Evolutionary conservation across 2,797 vertebrate genomes (phyloP), one percentile per base, ranked within the genome.

Genomic region (Cyclopterus lumpus): DNA sequence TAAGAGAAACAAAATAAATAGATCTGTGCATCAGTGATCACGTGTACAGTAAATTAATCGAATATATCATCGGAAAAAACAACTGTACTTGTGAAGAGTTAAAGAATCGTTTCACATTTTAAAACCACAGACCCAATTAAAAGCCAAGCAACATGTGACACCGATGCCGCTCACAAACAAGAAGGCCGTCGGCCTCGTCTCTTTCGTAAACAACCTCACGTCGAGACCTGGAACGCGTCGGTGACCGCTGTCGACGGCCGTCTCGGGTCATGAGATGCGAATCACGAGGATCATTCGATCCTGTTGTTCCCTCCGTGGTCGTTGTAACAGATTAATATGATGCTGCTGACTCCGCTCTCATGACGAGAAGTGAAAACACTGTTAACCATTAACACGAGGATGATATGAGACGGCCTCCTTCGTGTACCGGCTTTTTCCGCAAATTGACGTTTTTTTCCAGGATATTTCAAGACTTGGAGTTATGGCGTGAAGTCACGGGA

Each of bases 201-300:
- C n/a, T 58, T 30, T 20, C 2, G 11, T 73, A 68, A 61, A 22
- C 53, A 44, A 16, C n/a, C 42, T 62, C 61, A 2, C n/a, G 8
- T 62, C 20, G 5, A 6, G 12, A 28, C 15, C 59, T n/a, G 16
- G 16, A 44, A 34, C 40, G 20, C 11, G 8, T 15, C 1, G 36
- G 8, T 38, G 51, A 65, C n/a, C 36, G 55, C 57, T 57, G 8
- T 9, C 51, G 48, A 71, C 22, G 49, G 66, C 38, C 62, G n/a
- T 61, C 36, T n/a, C 62, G 11, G 44, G 55, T 78, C 81, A 89
- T 59, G 63, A 65, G 63, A 67, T n/a, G n/a, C 62, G 51, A 76
- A 62, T 71, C 79, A 70, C 40, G 75, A 71, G 67, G 58, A 57
- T 8, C n/a, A n/a, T 59, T 36, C 7, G 55, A 38, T 64, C 51